Percentiles rank a stretch among this genome's conserved stretches.
These are phyloP conservation scores for Junonia oenone DNA, from an alignment of 2,888 invertebrate genomes.

Conservation along the genomic window DNA sequence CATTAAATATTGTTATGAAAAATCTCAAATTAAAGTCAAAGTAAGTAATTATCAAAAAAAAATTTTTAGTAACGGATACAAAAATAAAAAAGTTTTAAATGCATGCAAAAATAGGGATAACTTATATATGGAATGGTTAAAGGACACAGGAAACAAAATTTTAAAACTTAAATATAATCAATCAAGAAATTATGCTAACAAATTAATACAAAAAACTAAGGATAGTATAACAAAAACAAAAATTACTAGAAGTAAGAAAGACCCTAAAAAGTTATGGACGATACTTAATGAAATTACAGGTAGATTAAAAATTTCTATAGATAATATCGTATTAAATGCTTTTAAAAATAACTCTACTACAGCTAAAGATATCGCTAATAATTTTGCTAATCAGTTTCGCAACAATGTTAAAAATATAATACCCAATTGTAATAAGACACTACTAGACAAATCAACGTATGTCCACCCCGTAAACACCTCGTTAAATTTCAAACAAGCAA, in stretches of 20 bases:
- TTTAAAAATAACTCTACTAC: not conserved
- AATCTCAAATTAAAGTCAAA: conserved; percentile 3
- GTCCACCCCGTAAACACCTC: not conserved
- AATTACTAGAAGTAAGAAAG: too few species aligned
- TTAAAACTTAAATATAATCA: conserved; percentile 10
- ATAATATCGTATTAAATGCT: conserved; percentile 1
- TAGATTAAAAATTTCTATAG: not conserved
- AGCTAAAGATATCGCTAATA: too few species aligned
- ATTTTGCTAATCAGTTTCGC: not conserved
- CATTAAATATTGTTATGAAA: conserved; percentile 1
- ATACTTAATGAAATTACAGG: conserved; percentile 6
- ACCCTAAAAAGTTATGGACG: not conserved
- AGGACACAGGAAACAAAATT: not conserved
- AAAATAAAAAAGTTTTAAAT: not conserved
- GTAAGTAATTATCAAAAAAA: not conserved
- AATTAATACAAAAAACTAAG: conserved; percentile 4
- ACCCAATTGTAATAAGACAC: not conserved
- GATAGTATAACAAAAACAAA: conserved; percentile 10
- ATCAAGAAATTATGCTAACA: conserved; percentile 19
- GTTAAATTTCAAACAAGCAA: not conserved
- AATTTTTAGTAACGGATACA: not conserved
- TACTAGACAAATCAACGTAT: not conserved
- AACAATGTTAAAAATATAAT: not conserved
- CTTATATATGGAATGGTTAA: not conserved
- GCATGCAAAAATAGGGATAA: not conserved